Conservation (phyloP, 2,113 vertebrate genomes). For the Amphiprion ocellaris region DNA sequence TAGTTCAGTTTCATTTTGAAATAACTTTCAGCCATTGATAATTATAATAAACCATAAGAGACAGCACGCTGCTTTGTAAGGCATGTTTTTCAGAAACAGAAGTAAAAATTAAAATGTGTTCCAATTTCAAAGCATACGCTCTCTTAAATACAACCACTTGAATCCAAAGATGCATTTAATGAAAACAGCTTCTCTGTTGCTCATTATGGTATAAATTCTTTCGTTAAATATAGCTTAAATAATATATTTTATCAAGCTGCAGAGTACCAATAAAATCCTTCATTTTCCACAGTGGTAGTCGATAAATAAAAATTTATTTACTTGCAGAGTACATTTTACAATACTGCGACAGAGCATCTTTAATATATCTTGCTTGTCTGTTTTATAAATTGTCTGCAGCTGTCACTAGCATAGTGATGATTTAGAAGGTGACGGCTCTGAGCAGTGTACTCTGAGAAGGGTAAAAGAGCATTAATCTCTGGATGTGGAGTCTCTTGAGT, state of each 20-base stretch:
- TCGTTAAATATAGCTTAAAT: not conserved
- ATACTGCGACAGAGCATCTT: not conserved
- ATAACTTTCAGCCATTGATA: slow-evolving; percentile 35
- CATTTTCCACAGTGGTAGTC: not conserved
- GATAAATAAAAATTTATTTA: not conserved
- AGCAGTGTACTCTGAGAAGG: slow-evolving; percentile 31
- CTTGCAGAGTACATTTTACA: not conserved
- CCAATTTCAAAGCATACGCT: not conserved
- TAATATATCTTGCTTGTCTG: not conserved
- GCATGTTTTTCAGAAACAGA: not conserved
- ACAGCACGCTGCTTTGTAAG: not conserved
- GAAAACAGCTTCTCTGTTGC: too few species aligned
- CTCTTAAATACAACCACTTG: not conserved
- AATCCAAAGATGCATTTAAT: too few species aligned
- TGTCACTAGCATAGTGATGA: not conserved
- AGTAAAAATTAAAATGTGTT: not conserved
- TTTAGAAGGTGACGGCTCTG: slow-evolving; percentile 19
- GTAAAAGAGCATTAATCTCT: slow-evolving; percentile 61
- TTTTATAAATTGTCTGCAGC: not conserved
- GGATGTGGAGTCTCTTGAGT: slow-evolving; percentile 39
- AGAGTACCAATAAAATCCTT: not conserved
- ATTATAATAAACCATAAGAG: not conserved
- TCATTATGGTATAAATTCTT: not conserved
- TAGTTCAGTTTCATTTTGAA: slow-evolving; percentile 43
- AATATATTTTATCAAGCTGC: not conserved